Evolutionary conservation across 2,113 vertebrate genomes (phyloP), one percentile per base, ranked within the genome.

Genomic region (Melospiza georgiana): DNA sequence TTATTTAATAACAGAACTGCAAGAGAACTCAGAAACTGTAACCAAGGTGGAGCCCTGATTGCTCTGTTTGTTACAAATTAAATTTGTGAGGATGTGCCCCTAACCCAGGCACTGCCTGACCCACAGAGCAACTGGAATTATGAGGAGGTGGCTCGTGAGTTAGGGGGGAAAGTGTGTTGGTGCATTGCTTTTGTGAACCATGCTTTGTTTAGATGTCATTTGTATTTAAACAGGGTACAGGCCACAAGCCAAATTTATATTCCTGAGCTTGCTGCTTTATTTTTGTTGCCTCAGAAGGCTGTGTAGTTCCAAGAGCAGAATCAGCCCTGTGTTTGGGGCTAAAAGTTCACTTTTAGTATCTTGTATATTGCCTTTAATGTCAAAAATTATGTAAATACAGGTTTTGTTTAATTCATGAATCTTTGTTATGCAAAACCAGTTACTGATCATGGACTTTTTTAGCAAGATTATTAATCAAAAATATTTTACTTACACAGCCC

Each of bases 1-100:
- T 96, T 95, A 87, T 95, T 93, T 94, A 91, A 90, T 94, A 95
- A 92, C 83, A 91, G 59, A 93, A 59, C 87, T 77, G 68, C 85
- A 77, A 85, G 93, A 95, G 88, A 67, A 30, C 75, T 88, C 72
- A 55, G 90, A 83, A 86, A 63, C 48, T 37, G 54, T 88, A 90
- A 80, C 89, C 51, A 75, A 44, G 68, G 27, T 54, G 57, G 59
- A 87, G 35, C 44, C 35, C 55, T 63, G 72, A 75, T 86, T 92
- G 33, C 83, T 83, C 12, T 84, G 4, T 66, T 87, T 59, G 43
- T 87, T 80, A 30, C 39, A 18, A 19, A 41, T 59, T n/a, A 65
- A 57, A 49, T 73, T 8, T 33, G 33, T 39, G 44, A 89, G 87
- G 67, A 74, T 43, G 27, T 80, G 46, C 59, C 68, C 71, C 74